These are phyloP conservation scores for Hafferia zeledoni DNA, from an alignment of 2,797 vertebrate species.

Conservation along the genomic window DNA sequence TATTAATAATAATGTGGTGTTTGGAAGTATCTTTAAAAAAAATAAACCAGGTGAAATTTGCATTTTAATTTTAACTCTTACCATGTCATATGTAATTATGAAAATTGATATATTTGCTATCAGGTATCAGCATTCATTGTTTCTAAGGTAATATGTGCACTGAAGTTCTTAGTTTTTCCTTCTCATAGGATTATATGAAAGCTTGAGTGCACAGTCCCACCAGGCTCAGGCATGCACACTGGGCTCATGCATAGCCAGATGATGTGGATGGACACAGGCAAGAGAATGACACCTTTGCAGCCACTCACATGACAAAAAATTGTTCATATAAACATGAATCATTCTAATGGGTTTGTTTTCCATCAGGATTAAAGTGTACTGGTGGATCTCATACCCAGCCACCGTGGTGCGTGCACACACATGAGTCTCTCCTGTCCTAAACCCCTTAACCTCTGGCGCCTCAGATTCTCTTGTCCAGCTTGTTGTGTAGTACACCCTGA, in stretches of 20 bases:
- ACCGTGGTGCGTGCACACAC: fast-evolving
- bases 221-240: fast-evolving
- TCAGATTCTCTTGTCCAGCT: neutral
- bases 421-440: neutral
- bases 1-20: neutral
- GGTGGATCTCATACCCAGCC: neutral
- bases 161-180: neutral
- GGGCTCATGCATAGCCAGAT: neutral
- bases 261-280: neutral
- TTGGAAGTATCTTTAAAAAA: neutral
- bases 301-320: neutral
- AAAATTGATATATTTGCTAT: neutral
- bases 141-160: neutral
- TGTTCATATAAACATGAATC: neutral
- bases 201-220: too few species aligned
- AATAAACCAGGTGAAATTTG: neutral
- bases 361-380: neutral
- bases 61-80: neutral
- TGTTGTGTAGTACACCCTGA: neutral
- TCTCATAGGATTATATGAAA: neutral
- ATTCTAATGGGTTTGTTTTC: neutral
- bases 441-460: neutral
- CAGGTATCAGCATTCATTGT: neutral
- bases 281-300: neutral
- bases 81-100: neutral